phyloP scores from a whole-genome alignment of 2,888 invertebrate species.

The Drosophila hawaiiensis region DNA sequence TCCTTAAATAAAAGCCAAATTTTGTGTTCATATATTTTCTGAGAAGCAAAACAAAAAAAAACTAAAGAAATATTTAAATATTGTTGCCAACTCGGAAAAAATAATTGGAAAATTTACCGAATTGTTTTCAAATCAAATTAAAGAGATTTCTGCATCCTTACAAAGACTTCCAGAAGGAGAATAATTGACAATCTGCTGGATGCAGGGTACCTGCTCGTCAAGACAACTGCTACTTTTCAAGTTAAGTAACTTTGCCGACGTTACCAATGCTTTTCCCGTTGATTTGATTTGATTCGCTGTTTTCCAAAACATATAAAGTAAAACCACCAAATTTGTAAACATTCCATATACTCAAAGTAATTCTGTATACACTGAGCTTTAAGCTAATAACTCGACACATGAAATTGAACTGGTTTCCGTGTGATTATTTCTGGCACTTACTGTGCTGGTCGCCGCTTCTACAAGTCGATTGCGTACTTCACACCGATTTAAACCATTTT shows the following conservation, averaged over 20 bases:
- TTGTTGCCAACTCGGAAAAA: not conserved
- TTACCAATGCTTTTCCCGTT: not conserved
- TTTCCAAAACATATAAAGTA: not conserved
- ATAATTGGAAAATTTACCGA: not conserved
- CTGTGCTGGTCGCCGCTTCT: slow-evolving; percentile 22
- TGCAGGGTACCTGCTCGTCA: not conserved
- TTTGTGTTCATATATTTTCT: not conserved
- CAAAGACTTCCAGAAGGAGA: not conserved
- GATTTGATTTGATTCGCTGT: not conserved
- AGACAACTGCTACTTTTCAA: not conserved
- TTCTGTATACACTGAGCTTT: not conserved
- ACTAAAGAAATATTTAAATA: not conserved
- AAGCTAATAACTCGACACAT: not conserved
- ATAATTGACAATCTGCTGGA: not conserved
- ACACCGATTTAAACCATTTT: slow-evolving; percentile 33
- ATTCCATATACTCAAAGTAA: not conserved
- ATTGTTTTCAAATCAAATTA: not conserved
- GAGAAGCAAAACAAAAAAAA: not conserved
- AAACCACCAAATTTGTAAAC: not conserved
- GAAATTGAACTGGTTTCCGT: not conserved
- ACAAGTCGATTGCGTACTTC: slow-evolving; percentile 23
- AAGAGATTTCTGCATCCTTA: not conserved
- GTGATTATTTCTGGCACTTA: slow-evolving; percentile 6
- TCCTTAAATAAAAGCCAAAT: not conserved
- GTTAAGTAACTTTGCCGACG: not conserved